Evolutionary conservation across 23 tunicate genomes (phyloP).

Genomic region (Diplosoma virens): DNA sequence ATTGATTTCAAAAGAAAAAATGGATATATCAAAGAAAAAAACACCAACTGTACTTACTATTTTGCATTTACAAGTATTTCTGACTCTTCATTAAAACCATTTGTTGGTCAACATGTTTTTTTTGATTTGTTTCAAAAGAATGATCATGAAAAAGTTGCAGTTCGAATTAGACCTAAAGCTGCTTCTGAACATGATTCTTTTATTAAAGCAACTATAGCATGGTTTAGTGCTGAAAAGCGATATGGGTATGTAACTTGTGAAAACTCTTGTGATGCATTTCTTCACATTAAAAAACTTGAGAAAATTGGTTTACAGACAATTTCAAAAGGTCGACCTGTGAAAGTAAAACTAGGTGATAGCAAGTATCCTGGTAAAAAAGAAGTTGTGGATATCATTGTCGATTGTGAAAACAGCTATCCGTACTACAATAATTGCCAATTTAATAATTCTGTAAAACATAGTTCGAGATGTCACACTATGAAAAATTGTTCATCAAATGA

Average conservation of each 20-base stretch:
- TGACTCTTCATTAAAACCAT: neutral
- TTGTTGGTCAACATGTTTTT: neutral
- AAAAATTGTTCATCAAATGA: neutral
- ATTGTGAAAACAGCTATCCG: neutral
- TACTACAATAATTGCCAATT: too few relatives aligned
- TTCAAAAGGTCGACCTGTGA: neutral
- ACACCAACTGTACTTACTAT: constrained; percentile 1
- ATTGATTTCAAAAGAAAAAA: constrained; percentile 5
- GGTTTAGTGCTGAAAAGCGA: constrained; percentile 35
- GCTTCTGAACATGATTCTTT: constrained; percentile 3
- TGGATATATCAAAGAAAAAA: constrained; percentile 29
- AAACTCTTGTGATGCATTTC: constrained; percentile 37
- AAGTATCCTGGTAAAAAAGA: constrained; percentile 14
- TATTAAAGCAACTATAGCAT: constrained; percentile 9
- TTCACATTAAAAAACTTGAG: constrained; percentile 23
- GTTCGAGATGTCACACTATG: neutral
- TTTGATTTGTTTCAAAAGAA: constrained; percentile 12
- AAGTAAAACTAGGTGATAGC: constrained; percentile 25
- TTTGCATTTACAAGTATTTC: constrained; percentile 25
- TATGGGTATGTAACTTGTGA: constrained; percentile 54
- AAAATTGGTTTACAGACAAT: constrained; percentile 8
- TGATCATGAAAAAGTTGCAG: constrained; percentile 36
- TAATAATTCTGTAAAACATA: neutral
- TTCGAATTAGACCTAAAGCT: constrained; percentile 10
- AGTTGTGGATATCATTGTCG: neutral